Conservation (phyloP, 1,140 invertebrate genomes). For the Drosophila parvula region DNA sequence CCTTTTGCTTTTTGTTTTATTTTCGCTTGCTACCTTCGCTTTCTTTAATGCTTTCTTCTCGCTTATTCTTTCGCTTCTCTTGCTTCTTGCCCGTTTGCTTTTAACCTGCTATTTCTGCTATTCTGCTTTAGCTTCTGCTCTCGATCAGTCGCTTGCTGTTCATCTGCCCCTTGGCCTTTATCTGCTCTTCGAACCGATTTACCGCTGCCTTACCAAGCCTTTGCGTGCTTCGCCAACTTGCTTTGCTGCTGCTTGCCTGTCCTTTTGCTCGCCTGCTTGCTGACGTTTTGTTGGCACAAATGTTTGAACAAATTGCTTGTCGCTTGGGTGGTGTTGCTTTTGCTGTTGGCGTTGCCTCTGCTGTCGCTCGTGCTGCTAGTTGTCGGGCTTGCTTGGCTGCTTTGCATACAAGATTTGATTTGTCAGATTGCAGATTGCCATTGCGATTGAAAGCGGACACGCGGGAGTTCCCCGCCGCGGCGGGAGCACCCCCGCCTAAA, state of each 20-base stretch:
- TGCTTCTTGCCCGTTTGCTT: neutral
- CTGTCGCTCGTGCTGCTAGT: slow-evolving; percentile 3
- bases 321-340: slow-evolving; percentile 44
- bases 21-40: neutral
- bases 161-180: neutral
- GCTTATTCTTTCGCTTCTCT: neutral
- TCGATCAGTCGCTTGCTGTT: neutral
- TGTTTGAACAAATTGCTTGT: slow-evolving; percentile 75
- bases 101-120: neutral
- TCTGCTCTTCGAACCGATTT: neutral
- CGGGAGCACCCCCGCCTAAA: slow-evolving; percentile 10
- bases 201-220: neutral
- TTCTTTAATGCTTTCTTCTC: neutral
- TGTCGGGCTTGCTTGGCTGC: slow-evolving; percentile 32
- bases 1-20: neutral
- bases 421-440: slow-evolving; percentile 65
- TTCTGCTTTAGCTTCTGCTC: neutral
- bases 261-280: slow-evolving; percentile 21
- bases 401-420: slow-evolving; percentile 74
- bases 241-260: slow-evolving; percentile 13
- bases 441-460: slow-evolving; percentile 38
- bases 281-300: slow-evolving; percentile 65
- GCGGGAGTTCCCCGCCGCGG: slow-evolving; percentile 20
- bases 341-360: neutral
- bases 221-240: neutral